Evolutionary conservation across 2,888 invertebrate species (phyloP), one percentile per base, ranked within the genome.

Genomic region (Dusona sp.): DNA sequence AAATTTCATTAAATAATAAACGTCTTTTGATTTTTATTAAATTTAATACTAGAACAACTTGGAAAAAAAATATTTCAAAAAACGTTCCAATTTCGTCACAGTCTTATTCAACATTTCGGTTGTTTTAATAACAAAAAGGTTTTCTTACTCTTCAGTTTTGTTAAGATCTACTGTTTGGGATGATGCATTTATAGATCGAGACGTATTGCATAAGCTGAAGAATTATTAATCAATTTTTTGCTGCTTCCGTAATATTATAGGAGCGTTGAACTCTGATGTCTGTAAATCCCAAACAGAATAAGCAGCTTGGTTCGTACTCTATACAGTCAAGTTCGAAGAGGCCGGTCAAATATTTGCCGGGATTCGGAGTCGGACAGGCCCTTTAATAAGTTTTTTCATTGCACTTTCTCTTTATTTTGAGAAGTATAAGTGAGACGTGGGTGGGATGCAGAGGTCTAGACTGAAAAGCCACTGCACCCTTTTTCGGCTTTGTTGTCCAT

Each of bases 281-380:
- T 57, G 13, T 25, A 25, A 57, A 57, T 57, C 13, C 13, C 13
- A 61, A 7, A 61, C 13, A 61, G 29, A 61, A 16, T 61, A 16
- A 61, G 29, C 68, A 84, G 89, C 90, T 90, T 89, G 64, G 86
- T 90, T 90, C 91, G 92, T 93, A 92, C 92, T 87, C 88, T 86
- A 45, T 48, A 86, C 88, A 42, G 51, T 61, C 82, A 84, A 85
- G 84, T 89, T 90, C 87, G 89, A 90, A 91, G 92, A 91, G 92
- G 91, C 91, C 90, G 90, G 92, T 92, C 92, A 93, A 93, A 93
- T 93, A 93, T 93, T 93, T 93, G 90, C 92, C 89, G 90, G 90
- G 89, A 89, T 89, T 89, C 86, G 80, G 57, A 70, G 64, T 81
- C 61, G 77, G 83, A 86, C 87, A 80, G 85, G 89, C 89, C 89